These are phyloP conservation scores for Drosophila burlai DNA, from an alignment of 1,140 invertebrate species.

Conservation along the genomic window DNA sequence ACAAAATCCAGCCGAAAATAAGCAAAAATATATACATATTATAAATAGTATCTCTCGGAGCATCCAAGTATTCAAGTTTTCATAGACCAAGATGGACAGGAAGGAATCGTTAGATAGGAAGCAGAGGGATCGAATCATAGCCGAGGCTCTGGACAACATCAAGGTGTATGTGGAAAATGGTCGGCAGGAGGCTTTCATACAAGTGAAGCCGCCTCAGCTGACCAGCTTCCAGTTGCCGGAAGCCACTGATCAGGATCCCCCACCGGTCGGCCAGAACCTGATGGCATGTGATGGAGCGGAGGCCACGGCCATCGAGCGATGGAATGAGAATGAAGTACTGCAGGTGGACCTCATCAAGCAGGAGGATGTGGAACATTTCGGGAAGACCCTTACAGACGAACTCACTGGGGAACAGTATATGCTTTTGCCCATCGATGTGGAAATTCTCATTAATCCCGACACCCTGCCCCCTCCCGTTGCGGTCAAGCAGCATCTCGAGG, in stretches of 20 bases:
- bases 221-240: slow-evolving; percentile 35
- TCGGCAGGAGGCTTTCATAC: slow-evolving; percentile 6
- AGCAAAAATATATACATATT: not conserved
- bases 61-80: not conserved
- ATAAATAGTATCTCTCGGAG: too few relatives aligned
- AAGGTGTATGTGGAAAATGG: slow-evolving; percentile 33
- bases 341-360: slow-evolving; percentile 20
- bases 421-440: slow-evolving; percentile 49
- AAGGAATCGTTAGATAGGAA: too few relatives aligned
- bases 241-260: too few relatives aligned
- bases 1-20: not conserved
- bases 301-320: not conserved
- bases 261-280: not conserved
- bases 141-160: slow-evolving; percentile 30
- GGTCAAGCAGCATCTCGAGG: not conserved
- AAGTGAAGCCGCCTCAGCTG: slow-evolving; percentile 29
- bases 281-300: not conserved
- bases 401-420: slow-evolving; percentile 55
- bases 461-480: not conserved
- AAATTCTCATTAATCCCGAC: slow-evolving; percentile 31
- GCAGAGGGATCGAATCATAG: slow-evolving; percentile 5
- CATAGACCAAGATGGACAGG: not conserved
- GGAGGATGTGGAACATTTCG: slow-evolving; percentile 15
- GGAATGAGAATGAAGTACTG: not conserved
- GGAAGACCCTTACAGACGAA: slow-evolving; percentile 20